phyloP scores from a whole-genome alignment of 1,140 invertebrate genomes.

The Diachasmimorpha longicaudata region DNA sequence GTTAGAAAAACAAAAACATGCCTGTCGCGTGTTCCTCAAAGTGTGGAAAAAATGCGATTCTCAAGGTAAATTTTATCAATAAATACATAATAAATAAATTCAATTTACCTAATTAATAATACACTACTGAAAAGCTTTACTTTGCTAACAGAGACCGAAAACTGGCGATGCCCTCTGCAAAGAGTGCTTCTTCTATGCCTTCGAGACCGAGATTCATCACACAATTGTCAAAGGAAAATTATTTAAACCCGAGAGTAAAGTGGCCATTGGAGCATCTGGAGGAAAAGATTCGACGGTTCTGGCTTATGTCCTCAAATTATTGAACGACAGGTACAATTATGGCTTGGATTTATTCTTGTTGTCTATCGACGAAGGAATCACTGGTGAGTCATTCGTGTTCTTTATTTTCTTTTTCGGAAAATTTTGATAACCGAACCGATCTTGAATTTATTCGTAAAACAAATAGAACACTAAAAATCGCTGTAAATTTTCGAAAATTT shows the following conservation, averaged over 20 bases:
- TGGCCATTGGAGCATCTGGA: slow-evolving; percentile 96
- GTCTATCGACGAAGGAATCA: slow-evolving; percentile 99
- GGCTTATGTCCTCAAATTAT: slow-evolving; percentile 86
- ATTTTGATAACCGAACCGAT: no score
- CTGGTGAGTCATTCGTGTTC: slow-evolving; percentile 63
- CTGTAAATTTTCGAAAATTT: no score
- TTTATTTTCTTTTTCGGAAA: not conserved
- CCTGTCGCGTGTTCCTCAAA: slow-evolving; percentile 70
- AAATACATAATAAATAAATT: not conserved
- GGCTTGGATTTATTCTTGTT: slow-evolving; percentile 89
- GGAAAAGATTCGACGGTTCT: slow-evolving; percentile 99
- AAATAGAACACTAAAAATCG: no score
- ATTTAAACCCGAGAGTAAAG: slow-evolving; percentile 85
- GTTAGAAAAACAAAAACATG: slow-evolving; percentile 57
- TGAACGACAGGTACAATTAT: slow-evolving; percentile 94
- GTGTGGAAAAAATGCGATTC: slow-evolving; percentile 74
- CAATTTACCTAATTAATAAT: not conserved
- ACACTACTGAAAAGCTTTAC: not conserved
- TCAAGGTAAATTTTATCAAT: slow-evolving; percentile 67
- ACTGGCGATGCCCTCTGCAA: slow-evolving; percentile 93
- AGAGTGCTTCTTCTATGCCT: slow-evolving; percentile 92
- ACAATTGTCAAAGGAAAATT: slow-evolving; percentile 88
- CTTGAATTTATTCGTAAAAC: no score
- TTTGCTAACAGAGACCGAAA: slow-evolving; percentile 75
- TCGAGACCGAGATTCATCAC: slow-evolving; percentile 96